These are phyloP conservation scores for Lutraria rhynchaena DNA, from an alignment of 1,140 invertebrate species.

Conservation along the genomic window DNA sequence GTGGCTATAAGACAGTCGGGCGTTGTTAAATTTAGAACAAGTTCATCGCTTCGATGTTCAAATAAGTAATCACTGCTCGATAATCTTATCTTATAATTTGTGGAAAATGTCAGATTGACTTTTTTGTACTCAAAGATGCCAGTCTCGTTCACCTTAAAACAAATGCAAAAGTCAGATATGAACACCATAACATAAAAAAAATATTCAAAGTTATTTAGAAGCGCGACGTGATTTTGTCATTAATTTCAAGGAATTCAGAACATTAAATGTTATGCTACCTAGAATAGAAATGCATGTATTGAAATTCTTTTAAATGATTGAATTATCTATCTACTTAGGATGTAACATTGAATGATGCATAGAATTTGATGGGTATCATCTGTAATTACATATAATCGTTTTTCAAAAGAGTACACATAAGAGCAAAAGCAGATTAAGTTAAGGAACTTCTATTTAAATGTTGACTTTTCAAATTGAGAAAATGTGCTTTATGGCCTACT, in stretches of 20 bases:
- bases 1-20: conserved; percentile 55
- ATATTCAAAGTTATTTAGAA: background rate
- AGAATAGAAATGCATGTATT: too few relatives aligned
- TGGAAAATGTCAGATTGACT: conserved; percentile 10
- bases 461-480: too few relatives aligned
- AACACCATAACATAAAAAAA: background rate
- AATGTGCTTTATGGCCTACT: too few relatives aligned
- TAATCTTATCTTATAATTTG: conserved; percentile 28
- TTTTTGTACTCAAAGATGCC: conserved; percentile 1
- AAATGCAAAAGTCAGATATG: background rate
- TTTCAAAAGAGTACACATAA: too few relatives aligned
- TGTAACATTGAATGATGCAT: too few relatives aligned
- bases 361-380: too few relatives aligned
- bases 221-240: background rate
- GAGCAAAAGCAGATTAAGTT: too few relatives aligned
- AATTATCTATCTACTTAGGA: too few relatives aligned
- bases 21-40: background rate
- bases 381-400: too few relatives aligned
- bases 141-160: background rate
- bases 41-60: conserved; percentile 7
- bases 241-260: background rate
- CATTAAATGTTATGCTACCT: background rate
- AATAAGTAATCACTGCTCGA: conserved; percentile 24
- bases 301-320: too few relatives aligned
- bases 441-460: too few relatives aligned